Percentiles rank a stretch among this genome's conserved stretches.
Evolutionary conservation across 1,140 invertebrate genomes (phyloP).

Genomic region (Drosophila sturtevanti): DNA sequence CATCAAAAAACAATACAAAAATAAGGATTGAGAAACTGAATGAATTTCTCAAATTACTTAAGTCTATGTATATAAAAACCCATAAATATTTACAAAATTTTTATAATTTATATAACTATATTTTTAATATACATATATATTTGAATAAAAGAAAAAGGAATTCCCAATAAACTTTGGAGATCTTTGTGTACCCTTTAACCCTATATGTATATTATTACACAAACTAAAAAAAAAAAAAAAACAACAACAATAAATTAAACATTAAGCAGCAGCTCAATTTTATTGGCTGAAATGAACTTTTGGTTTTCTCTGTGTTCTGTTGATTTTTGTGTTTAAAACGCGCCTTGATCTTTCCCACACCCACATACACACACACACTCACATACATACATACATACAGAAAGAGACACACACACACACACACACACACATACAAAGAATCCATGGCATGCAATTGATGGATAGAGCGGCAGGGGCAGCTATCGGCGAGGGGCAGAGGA

Average conservation of each 20-base stretch:
- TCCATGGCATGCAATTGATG: conserved; percentile 63
- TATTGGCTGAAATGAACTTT: conserved; percentile 46
- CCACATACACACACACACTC: conserved; percentile 49
- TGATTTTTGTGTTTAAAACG: conserved; percentile 57
- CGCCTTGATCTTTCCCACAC: conserved; percentile 78
- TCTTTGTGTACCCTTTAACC: too few species aligned
- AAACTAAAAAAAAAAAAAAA: not conserved
- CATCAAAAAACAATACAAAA: too few species aligned
- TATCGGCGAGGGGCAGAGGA: not conserved
- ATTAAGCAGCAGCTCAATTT: conserved; percentile 30
- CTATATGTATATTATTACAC: not conserved
- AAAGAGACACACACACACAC: conserved; percentile 53
- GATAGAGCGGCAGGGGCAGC: conserved; percentile 24
- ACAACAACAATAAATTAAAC: not conserved
- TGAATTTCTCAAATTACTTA: too few species aligned
- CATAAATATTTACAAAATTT: too few species aligned
- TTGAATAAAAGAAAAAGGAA: too few species aligned
- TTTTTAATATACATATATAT: too few species aligned
- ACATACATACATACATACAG: conserved; percentile 56
- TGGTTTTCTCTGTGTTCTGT: conserved; percentile 38
- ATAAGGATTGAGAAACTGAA: too few species aligned
- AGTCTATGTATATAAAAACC: too few species aligned
- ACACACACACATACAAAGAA: conserved; percentile 57
- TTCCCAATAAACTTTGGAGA: too few species aligned
- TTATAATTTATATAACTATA: too few species aligned